Evolutionary conservation across 1,140 invertebrate genomes (phyloP), one percentile per base, ranked within the genome.

Genomic region (Leucophenga varia): DNA sequence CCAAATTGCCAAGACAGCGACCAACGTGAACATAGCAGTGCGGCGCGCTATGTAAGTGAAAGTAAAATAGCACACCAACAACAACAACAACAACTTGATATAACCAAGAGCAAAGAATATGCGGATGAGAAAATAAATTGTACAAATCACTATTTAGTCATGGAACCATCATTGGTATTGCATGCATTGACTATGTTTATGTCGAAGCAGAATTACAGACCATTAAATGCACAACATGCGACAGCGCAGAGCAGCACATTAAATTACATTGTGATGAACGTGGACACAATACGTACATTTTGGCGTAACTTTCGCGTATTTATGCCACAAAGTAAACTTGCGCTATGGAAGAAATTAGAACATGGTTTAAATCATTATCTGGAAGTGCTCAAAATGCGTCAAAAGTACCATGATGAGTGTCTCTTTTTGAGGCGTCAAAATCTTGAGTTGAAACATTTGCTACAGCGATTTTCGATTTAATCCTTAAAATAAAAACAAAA

Each of bases 281-380:
- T 64, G 13, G 10, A 47, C 0, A 34, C 59, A 16, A 69, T 68
- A 7, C 48, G 49, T 3, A 7, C 42, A 0, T 74, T 70, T 36
- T 75, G 72, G 72, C 51, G 53, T 0, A 54, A 68, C 18, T 72
- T 71, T 12, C 13, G 35, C 43, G 56, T 45, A 45, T 75, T 78
- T 30, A 80, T 82, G 48, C 60, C 77, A 0, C n/a, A 59, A 2
- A 58, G 78, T 2, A 78, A 76, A 46, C 74, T 77, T 52, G 75
- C 76, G 54, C 52, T 83, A 1, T 83, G 82, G 82, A 76, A 80
- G 47, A 75, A 74, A 2, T 56, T 83, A 18, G 56, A 81, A 8
- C 71, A 80, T 30, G 80, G 79, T 2, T 56, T 83, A n/a, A 75
- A 78, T 22, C 80, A 79, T 54, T 83, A 82, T 64, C 71, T 79